Evolutionary conservation across 2,113 vertebrate species (phyloP), one percentile per base, ranked within the genome.

Genomic region (Strigops habroptila): DNA sequence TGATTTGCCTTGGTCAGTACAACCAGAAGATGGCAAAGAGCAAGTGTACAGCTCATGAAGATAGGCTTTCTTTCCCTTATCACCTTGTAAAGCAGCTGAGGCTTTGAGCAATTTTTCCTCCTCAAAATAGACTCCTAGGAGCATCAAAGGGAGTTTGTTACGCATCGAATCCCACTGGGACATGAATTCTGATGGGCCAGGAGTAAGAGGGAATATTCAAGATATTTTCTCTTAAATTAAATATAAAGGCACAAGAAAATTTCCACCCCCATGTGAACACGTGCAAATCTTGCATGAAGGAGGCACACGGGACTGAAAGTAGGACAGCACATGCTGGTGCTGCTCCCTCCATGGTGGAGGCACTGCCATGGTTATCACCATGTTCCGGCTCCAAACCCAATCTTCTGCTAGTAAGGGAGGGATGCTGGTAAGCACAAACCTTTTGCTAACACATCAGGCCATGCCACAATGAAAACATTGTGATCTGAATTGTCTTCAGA

Each of bases 141-240:
- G 95, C 91, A 93, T 95, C 95, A 95, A 95, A 93, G 80, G 83
- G 77, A 90, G 80, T 30, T 80, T 0, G 10, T 74, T 63, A 37
- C 89, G 46, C 80, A 63, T 27, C 1, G 6, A 70, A 9, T 64
- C 80, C 92, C 88, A 4, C 23, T 2, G 92, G 92, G 91, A 86
- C 12, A 12, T 12, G 11, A 19, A 9, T 37, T 49, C 83, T 83
- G 91, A 78, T 35, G 88, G 88, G 71, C 75, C 94, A 93, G 73
- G 81, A 84, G 73, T 77, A 65, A 96, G 96, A 96, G 60, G 81
- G 95, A 96, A 95, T 91, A 96, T 75, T 91, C 51, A 86, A 86
- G 93, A 62, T 77, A 88, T 91, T 93, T 96, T 76, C 80, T 57
- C 51, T 89, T 94, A 7, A 88, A 96, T 95, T 93, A 95, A 96